phyloP scores from a whole-genome alignment of 1,140 invertebrate genomes.

The Thaumatotibia leucotreta region DNA sequence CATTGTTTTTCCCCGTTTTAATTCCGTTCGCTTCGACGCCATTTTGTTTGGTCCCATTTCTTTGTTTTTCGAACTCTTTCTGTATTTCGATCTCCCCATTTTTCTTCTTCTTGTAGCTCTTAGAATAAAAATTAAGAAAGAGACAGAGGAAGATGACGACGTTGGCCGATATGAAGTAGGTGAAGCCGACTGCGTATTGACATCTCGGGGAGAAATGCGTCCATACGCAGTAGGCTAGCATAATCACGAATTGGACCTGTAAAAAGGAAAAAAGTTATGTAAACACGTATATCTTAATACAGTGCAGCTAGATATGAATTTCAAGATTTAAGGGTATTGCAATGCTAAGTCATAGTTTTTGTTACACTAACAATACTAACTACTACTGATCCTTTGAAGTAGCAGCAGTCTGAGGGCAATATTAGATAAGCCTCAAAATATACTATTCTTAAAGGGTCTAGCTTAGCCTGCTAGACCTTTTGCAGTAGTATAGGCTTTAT shows the following conservation, averaged over 20 bases:
- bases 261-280: conserved; percentile 32
- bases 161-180: conserved; percentile 81
- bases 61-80: conserved; percentile 38
- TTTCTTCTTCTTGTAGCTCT: conserved; percentile 81
- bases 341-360: too few relatives aligned
- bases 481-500: too few relatives aligned
- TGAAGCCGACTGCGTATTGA: conserved; percentile 82
- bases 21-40: conserved; percentile 20
- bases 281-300: too few relatives aligned
- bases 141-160: conserved; percentile 87
- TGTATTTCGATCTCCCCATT: conserved; percentile 39
- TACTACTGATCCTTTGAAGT: too few relatives aligned
- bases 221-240: conserved; percentile 83
- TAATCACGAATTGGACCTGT: conserved; percentile 85
- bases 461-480: too few relatives aligned
- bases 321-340: too few relatives aligned
- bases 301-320: too few relatives aligned
- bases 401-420: too few relatives aligned
- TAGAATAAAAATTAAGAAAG: conserved; percentile 92
- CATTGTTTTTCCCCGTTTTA: conserved; percentile 31
- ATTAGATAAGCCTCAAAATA: too few relatives aligned
- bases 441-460: too few relatives aligned
- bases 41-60: conserved; percentile 77
- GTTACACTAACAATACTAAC: too few relatives aligned
- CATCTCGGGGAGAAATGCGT: conserved; percentile 85